phyloP scores from a whole-genome alignment of 2,888 invertebrate genomes.

The Shargacucullia verbasci region DNA sequence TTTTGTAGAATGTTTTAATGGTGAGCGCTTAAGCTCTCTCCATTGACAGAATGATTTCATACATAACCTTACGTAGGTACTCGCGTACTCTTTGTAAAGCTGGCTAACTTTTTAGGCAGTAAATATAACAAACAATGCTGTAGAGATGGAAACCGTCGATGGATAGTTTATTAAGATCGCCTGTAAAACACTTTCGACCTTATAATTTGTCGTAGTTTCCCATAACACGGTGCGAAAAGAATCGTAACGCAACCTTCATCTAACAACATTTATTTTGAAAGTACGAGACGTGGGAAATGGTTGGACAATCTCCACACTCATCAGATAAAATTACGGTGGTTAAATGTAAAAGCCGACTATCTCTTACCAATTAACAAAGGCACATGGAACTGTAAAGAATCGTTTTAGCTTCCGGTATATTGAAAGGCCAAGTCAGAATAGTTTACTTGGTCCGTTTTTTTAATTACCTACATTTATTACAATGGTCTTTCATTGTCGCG shows the following conservation, averaged over 20 bases:
- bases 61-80: too few species aligned
- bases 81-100: too few species aligned
- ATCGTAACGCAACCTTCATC: conserved; percentile 22
- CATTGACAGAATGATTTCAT: too few species aligned
- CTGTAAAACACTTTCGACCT: too few species aligned
- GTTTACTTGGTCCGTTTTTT: conserved; percentile 5
- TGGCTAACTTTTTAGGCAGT: too few species aligned
- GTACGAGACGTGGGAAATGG: conserved; percentile 47
- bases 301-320: conserved; percentile 41
- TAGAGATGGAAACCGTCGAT: neutral
- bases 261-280: conserved; percentile 48
- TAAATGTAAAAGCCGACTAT: conserved; percentile 27
- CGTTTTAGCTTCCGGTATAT: neutral
- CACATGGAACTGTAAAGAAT: neutral
- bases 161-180: too few species aligned
- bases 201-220: too few species aligned
- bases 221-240: conserved; percentile 4
- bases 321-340: conserved; percentile 29
- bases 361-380: conserved; percentile 13
- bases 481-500: conserved; percentile 5
- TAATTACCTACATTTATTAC: conserved; percentile 3
- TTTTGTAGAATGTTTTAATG: conserved; percentile 18
- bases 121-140: too few species aligned
- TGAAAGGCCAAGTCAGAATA: conserved; percentile 6
- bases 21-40: too few species aligned